A percentile compares a stretch with the other conserved stretches of the same genome.
phyloP scores from a whole-genome alignment of 2,797 vertebrate genomes.

The Microcaecilia unicolor region DNA sequence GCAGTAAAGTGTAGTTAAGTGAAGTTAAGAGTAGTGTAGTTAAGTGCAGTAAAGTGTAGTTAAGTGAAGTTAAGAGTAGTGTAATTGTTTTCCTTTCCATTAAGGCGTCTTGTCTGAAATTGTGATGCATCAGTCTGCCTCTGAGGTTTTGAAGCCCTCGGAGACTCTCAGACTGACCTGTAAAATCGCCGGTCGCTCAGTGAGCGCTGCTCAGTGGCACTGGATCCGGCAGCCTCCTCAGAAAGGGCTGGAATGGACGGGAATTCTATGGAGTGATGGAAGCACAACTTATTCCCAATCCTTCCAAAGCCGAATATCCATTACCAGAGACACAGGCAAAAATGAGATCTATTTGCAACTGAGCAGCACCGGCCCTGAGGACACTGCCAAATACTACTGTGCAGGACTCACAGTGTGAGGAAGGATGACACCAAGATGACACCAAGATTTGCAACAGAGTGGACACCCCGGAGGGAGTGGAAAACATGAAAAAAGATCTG shows the following conservation, averaged over 20 bases:
- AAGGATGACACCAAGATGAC: neutral
- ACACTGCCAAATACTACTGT: neutral
- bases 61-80: too few relatives aligned
- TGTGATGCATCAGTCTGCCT: neutral
- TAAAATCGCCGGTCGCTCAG: neutral
- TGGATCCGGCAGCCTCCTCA: neutral
- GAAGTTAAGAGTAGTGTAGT: too few relatives aligned
- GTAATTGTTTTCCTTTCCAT: neutral
- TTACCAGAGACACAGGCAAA: neutral
- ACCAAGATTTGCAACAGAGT: too few relatives aligned
- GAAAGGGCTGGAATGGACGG: constrained; percentile 1
- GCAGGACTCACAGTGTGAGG: neutral
- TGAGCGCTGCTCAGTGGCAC: neutral
- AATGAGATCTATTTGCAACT: neutral
- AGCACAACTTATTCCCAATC: neutral
- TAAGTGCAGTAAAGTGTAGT: too few relatives aligned
- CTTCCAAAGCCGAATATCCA: neutral
- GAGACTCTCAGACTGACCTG: constrained; percentile 3
- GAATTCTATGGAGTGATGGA: neutral
- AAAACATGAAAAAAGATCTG: too few relatives aligned
- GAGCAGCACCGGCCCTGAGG: neutral
- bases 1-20: too few relatives aligned
- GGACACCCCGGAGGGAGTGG: too few relatives aligned
- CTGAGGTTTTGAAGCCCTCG: neutral
- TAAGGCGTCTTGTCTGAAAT: neutral